Evolutionary conservation across 2,888 invertebrate genomes (phyloP), one percentile per base, ranked within the genome.

Genomic region (Agrotis clavis): DNA sequence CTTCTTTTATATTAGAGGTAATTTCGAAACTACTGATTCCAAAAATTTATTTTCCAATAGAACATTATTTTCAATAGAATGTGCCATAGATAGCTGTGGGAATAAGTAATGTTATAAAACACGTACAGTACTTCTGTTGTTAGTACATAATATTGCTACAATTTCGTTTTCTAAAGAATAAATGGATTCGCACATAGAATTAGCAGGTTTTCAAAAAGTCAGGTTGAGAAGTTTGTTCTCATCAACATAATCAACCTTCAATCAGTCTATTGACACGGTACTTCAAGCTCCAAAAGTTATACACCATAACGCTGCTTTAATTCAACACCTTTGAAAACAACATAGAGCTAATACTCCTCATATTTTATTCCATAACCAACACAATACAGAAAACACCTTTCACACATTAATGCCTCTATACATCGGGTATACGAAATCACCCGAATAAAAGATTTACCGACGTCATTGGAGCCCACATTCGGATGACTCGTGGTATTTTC

Each of bases 401-500:
- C 35, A 59, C 53, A 70, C n/a, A 67, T 64, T 65, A 68, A 69
- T 50, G 48, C 48, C 19, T 48, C 53, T 45, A 69, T 66, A 66
- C 68, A 71, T 69, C 48, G 62, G 25, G 16, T 54, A 54, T 56
- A 35, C 47, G 57, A 71, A 69, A 71, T 67, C 62, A 67, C 18
- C n/a, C n/a, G 67, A 62, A 76, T 77, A 72, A 74, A 79, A 82
- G 62, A 71, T 79, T 78, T 67, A 59, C 67, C 9, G 48, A 35
- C 66, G 51, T 77, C 81, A 83, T 70, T 69, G 54, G 54, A 72
- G 71, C 54, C 69, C 69, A 67, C 56, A 68, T 71, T 63, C 41
- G 21, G 54, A 70, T 80, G 81, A 83, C 71, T 80, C 70, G 11
- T 0, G 54, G 21, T 70, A 71, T 81, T 78, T 75, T 78, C 73